Base-by-base conservation (phyloP, 2,113 vertebrate genomes). In the Sitta europaea region DNA sequence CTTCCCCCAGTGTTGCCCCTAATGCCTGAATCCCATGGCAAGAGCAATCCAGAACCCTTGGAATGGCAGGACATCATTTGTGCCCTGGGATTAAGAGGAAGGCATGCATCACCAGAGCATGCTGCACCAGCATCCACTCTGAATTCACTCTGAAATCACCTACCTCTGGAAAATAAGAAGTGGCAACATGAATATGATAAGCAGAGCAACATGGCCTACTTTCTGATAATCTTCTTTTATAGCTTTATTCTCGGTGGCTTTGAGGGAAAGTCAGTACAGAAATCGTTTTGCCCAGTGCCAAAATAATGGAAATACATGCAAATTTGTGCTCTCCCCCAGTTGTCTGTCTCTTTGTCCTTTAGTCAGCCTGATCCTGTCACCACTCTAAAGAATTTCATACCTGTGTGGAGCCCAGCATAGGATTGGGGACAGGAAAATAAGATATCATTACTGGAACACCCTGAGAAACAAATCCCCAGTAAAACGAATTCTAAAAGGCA, bases 191-290 rank as follows among this genome's bases (percentile, higher is more conserved):
- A 91, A 89, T 65, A 72, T 33, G 77, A 88, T 72, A 92, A 94
- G 58, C 57, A 95, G 62, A 85, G 82, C 50, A 87, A 92, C 83
- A 71, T 54, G 67, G 63, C 88, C 92, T 92, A 86, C 91, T 94
- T 95, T 92, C 47, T 62, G 35, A 74, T 93, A 92, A 88, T 94
- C 72, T 83, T 70, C 76, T 93, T 93, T 90, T 62, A 43, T 42
- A 83, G 72, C 75, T 86, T 92, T 90, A 74, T 76, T 92, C 79
- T 86, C 20, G 1, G 50, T 90, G 63, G 50, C 74, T 90, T 88
- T 91, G 85, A 72, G 58, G 35, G n/a, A 29, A 92, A 80, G 55
- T 83, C 82, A 58, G 15, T 25, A 62, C 35, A 58, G 75, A 88
- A 90, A 73, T 73, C 19, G 2, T 73, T 88, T 70, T 74, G 29